phyloP scores from a whole-genome alignment of 2,888 invertebrate genomes.

The Nephrotoma guestfalica region DNA sequence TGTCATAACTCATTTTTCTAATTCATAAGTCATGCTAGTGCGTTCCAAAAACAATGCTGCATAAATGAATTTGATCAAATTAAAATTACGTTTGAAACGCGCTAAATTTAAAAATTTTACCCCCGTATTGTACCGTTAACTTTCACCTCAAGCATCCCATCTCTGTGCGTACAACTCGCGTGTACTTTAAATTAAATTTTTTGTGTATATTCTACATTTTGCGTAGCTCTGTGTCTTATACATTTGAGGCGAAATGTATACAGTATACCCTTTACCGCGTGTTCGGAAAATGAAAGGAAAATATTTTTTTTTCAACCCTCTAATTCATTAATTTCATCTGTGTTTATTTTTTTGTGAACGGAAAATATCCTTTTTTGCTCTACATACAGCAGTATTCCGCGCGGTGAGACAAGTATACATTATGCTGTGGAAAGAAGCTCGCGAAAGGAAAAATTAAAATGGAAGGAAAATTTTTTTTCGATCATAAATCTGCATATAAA shows the following conservation, averaged over 20 bases:
- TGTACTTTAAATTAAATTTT: neutral
- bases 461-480: neutral
- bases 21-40: neutral
- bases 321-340: neutral
- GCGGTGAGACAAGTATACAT: neutral
- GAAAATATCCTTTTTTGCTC: too few relatives aligned
- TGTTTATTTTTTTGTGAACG: neutral
- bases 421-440: neutral
- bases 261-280: neutral
- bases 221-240: neutral
- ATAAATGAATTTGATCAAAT: neutral
- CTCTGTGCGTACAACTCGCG: neutral
- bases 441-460: neutral
- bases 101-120: neutral
- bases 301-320: neutral
- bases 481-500: neutral
- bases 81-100: neutral
- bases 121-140: neutral
- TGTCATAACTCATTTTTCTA: neutral
- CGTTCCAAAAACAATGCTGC: neutral
- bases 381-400: neutral
- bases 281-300: neutral
- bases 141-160: neutral
- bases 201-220: neutral
- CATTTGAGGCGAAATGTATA: neutral